Evolutionary conservation across 2,797 vertebrate genomes (phyloP).

Genomic region (Epinephelus malabaricus): DNA sequence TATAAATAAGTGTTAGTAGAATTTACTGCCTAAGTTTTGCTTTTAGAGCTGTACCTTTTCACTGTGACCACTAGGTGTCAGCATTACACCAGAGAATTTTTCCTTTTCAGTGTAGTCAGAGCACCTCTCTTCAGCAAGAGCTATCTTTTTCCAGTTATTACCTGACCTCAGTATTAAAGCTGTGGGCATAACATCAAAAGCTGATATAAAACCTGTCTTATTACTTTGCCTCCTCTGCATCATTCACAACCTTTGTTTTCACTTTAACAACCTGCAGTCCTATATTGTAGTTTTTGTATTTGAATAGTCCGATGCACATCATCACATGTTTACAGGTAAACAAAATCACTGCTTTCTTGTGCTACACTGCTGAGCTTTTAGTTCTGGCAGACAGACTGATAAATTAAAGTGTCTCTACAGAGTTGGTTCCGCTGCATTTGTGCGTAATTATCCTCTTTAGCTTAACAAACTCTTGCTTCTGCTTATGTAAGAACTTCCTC

Average conservation of each 20-base stretch:
- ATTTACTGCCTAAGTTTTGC: background rate
- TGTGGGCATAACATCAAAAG: background rate
- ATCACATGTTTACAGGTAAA: background rate
- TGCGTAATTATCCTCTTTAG: background rate
- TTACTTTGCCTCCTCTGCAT: background rate
- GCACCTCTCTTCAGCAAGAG: background rate
- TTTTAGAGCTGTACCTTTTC: slow-evolving; percentile 15
- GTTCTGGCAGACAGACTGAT: background rate
- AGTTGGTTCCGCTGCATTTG: background rate
- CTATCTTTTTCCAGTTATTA: background rate
- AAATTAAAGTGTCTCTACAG: background rate
- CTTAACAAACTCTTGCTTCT: slow-evolving; percentile 37
- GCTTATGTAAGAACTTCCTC: slow-evolving; percentile 41
- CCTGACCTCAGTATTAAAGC: background rate
- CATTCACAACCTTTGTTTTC: background rate
- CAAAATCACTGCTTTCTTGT: background rate
- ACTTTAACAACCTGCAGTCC: background rate
- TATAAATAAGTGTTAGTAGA: background rate
- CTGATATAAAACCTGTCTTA: background rate
- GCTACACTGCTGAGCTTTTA: background rate
- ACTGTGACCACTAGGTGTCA: slow-evolving; percentile 55
- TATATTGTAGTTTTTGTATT: background rate
- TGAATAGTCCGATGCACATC: background rate
- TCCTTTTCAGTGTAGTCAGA: rapidly evolving
- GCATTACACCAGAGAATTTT: slow-evolving; percentile 28